Evolutionary conservation across 2,797 vertebrate species (phyloP).

Genomic region (Lates japonicus): DNA sequence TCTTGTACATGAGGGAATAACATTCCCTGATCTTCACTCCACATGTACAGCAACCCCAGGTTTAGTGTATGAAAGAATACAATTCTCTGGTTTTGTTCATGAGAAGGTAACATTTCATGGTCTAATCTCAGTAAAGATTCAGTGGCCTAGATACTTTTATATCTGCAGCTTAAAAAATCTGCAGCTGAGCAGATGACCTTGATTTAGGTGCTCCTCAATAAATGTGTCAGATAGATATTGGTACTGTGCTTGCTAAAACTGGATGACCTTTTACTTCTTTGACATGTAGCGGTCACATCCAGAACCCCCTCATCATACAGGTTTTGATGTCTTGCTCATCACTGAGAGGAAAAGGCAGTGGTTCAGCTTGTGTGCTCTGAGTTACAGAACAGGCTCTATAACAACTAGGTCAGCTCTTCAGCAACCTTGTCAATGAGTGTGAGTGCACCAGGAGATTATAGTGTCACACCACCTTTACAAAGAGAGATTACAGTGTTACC

Average conservation of each 20-base stretch:
- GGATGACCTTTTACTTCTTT: not conserved
- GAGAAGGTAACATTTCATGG: conserved; percentile 15
- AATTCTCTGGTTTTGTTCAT: conserved; percentile 24
- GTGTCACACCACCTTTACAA: conserved; percentile 11
- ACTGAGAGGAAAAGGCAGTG: not conserved
- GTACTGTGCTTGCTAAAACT: conserved; percentile 11
- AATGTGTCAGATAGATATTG: conserved; percentile 56
- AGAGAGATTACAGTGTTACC: conserved; percentile 31
- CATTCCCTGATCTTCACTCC: not conserved
- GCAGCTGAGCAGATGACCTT: conserved; percentile 49
- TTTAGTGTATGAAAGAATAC: conserved; percentile 4
- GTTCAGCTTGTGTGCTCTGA: not conserved
- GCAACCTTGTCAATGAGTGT: conserved; percentile 17
- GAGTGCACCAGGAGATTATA: conserved; percentile 21
- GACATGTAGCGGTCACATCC: not conserved
- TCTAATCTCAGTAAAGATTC: conserved; percentile 39
- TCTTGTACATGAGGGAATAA: not conserved
- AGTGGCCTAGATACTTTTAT: conserved; percentile 62
- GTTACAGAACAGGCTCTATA: not conserved
- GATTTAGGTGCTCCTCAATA: conserved; percentile 57
- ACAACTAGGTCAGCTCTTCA: conserved; percentile 29
- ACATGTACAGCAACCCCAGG: not conserved
- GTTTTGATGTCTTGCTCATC: not conserved
- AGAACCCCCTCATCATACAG: not conserved
- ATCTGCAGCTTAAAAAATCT: conserved; percentile 49